Evolutionary conservation across 2,113 vertebrate species (phyloP).

Genomic region (Pica pica): DNA sequence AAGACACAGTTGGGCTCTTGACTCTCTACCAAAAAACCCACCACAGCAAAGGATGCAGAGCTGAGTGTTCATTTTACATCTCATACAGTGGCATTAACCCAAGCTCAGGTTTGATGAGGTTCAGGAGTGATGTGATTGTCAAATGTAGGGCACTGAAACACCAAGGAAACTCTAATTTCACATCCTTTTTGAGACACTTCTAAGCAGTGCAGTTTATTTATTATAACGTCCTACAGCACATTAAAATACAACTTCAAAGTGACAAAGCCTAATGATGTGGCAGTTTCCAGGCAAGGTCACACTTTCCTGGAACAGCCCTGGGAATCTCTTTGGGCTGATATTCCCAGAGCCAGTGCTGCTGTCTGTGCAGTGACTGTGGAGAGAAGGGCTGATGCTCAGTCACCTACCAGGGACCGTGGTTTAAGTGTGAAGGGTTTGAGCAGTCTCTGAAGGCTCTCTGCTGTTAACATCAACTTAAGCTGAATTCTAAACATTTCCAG

Average conservation of each 20-base stretch:
- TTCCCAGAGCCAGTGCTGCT: rapidly evolving
- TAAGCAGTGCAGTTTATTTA: background rate
- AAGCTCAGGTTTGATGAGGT: background rate
- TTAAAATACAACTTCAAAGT: background rate
- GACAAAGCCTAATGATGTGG: background rate
- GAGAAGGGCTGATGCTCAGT: background rate
- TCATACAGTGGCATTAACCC: background rate
- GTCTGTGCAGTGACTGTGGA: background rate
- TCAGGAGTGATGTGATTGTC: background rate
- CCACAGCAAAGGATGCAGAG: background rate
- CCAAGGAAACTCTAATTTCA: background rate
- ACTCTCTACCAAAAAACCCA: background rate
- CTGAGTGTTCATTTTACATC: background rate
- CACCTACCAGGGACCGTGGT: background rate
- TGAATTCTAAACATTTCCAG: background rate
- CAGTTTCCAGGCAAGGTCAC: background rate
- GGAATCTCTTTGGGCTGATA: background rate
- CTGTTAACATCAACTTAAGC: background rate
- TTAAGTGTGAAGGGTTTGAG: background rate
- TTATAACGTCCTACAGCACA: background rate
- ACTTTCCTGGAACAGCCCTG: background rate
- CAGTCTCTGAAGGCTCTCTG: background rate
- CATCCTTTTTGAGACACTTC: background rate
- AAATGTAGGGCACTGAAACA: rapidly evolving
- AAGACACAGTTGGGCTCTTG: background rate